Evolutionary conservation across 2,113 vertebrate species (phyloP).

Genomic region (Pelmatolapia mariae): DNA sequence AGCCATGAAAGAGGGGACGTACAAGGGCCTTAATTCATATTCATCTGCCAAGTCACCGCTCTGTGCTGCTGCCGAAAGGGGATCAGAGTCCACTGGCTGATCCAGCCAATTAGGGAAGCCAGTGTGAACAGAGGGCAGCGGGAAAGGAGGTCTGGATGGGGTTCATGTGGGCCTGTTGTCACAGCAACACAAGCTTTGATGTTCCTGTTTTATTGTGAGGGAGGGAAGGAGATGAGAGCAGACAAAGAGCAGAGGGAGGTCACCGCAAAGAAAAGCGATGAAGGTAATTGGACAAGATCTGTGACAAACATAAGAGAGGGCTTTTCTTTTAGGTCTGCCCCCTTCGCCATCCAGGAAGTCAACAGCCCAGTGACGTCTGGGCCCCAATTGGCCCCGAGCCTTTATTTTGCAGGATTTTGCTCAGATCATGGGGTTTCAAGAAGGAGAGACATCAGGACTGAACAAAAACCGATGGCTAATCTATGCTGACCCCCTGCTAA

Average conservation of each 20-base stretch:
- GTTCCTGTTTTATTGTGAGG: background rate
- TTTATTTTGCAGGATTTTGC: slow-evolving; percentile 17
- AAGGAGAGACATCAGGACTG: slow-evolving; percentile 9
- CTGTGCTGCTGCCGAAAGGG: background rate
- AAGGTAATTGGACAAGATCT: background rate
- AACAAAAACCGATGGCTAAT: slow-evolving; percentile 53
- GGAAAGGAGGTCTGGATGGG: background rate
- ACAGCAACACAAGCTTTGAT: slow-evolving; percentile 29
- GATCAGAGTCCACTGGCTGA: background rate
- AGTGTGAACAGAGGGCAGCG: background rate
- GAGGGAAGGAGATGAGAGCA: background rate
- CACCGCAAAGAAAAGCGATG: background rate
- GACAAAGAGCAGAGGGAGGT: background rate
- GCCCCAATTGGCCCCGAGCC: background rate
- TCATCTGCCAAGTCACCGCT: background rate
- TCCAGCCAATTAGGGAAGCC: slow-evolving; percentile 27
- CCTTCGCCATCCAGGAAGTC: background rate
- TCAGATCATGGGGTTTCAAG: slow-evolving; percentile 29
- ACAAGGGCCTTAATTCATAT: background rate
- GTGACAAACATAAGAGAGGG: background rate
- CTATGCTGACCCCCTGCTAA: slow-evolving; percentile 38
- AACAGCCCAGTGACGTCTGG: background rate
- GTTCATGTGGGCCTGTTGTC: slow-evolving; percentile 3
- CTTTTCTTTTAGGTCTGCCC: background rate
- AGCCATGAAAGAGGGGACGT: background rate